phyloP scores from a whole-genome alignment of 2,113 vertebrate genomes.

The Caretta caretta region DNA sequence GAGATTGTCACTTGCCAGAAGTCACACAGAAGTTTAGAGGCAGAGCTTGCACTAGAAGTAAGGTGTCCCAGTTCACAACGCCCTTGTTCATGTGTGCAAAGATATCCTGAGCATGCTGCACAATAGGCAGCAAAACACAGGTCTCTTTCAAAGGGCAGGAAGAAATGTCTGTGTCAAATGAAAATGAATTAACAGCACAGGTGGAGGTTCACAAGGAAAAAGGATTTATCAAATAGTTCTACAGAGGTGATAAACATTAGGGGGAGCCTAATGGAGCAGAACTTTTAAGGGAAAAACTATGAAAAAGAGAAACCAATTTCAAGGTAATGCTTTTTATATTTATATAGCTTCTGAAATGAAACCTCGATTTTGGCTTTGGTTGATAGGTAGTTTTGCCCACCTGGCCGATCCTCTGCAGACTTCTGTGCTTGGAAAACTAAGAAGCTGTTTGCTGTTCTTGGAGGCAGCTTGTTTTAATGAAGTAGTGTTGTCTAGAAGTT shows the following conservation, averaged over 20 bases:
- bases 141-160: background rate
- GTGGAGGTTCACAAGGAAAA: background rate
- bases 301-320: background rate
- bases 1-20: background rate
- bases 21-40: background rate
- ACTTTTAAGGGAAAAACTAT: background rate
- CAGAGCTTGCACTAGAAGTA: background rate
- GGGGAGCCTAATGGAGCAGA: background rate
- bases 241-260: conserved; percentile 2
- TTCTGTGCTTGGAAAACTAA: background rate
- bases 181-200: background rate
- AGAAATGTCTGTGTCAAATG: background rate
- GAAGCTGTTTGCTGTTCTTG: background rate
- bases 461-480: background rate
- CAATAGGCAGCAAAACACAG: background rate
- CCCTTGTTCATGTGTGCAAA: background rate
- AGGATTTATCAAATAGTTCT: conserved; percentile 2
- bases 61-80: background rate
- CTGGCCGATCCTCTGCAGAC: background rate
- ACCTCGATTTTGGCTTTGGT: background rate
- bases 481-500: background rate
- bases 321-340: background rate
- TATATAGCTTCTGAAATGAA: conserved; percentile 8
- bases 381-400: background rate
- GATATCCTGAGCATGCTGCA: background rate